phyloP scores from a whole-genome alignment of 2,888 invertebrate genomes.

The Drosophila meridionalis region DNA sequence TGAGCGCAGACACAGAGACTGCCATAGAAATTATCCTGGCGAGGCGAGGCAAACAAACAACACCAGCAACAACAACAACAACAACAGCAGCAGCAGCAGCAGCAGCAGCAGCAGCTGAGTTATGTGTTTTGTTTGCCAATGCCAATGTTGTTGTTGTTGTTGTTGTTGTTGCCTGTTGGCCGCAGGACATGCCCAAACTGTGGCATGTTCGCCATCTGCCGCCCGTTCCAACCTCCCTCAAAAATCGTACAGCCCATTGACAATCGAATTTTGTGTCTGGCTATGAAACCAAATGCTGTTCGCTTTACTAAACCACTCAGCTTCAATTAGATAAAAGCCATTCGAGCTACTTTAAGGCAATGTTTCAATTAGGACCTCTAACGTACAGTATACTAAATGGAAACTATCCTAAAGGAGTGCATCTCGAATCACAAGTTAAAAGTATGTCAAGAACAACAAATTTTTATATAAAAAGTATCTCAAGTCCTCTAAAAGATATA shows the following conservation, averaged over 20 bases:
- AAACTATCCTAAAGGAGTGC: background rate
- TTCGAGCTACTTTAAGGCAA: conserved; percentile 10
- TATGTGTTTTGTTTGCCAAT: conserved; percentile 43
- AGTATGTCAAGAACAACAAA: too few species aligned
- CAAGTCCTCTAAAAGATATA: background rate
- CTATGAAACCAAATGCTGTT: background rate
- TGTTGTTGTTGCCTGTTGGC: conserved; percentile 25
- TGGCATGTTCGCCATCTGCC: conserved; percentile 31
- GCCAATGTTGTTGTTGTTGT: conserved; percentile 8
- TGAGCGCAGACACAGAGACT: conserved; percentile 39
- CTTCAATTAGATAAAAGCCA: conserved; percentile 5
- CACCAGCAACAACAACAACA: background rate
- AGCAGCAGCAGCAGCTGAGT: conserved; percentile 29
- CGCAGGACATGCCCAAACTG: conserved; percentile 57
- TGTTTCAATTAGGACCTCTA: background rate
- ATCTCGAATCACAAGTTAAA: too few species aligned
- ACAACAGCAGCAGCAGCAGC: background rate
- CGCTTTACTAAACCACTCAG: background rate
- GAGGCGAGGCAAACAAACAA: conserved; percentile 27
- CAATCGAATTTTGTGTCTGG: conserved; percentile 18
- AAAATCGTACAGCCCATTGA: background rate
- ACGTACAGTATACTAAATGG: background rate
- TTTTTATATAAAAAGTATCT: background rate
- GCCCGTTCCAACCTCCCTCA: background rate
- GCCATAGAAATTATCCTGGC: conserved; percentile 70